Base-by-base conservation (phyloP, 2,888 invertebrate species). In the Elmis aenea region DNA sequence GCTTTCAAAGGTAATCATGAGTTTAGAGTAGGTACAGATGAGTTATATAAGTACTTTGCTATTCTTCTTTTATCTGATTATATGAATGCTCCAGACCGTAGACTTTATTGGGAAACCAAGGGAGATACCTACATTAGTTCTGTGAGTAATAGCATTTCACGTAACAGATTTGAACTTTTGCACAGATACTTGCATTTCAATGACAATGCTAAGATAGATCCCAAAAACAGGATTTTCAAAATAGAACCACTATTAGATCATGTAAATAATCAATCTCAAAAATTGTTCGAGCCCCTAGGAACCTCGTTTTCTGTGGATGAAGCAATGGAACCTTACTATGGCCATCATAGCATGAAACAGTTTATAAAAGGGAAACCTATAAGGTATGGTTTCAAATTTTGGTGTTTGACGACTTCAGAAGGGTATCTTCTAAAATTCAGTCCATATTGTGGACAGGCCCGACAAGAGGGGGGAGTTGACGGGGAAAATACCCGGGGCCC, bases 271-370 rank as follows among this genome's bases (percentile, higher is more conserved):
- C 26, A 18, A 15, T 48, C 26, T 35, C 26, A 29, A 22, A 11
- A 40, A 15, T 15, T 29, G 10, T 26, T 25, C 14, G 18, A 31
- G 22, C 46, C 42, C 3, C 26, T 47, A 10, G 42, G 46, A 18
- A 30, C 24, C 20, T 41, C 23, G 13, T 49, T 51, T 47, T 51
- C 44, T 6, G 2, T 52, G 16, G 41, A 49, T 38, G 46, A 51
- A 40, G 49, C 40, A 8, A 50, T 50, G 46, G 46, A 47, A 32
- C 49, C 49, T 5, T 51, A 52, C 32, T 50, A 48, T 33, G 46
- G 50, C 3, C 45, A 39, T 23, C 42, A 52, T 35, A 41, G 33
- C 33, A 52, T 50, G 44, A 55, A 56, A 41, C 55, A 57, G 46
- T 51, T 50, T 30, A 49, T 48, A n/a, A n/a, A n/a, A n/a, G n/a